Evolutionary conservation across 2,113 vertebrate genomes (phyloP), one percentile per base, ranked within the genome.

Genomic region (Apodemus speciosus): DNA sequence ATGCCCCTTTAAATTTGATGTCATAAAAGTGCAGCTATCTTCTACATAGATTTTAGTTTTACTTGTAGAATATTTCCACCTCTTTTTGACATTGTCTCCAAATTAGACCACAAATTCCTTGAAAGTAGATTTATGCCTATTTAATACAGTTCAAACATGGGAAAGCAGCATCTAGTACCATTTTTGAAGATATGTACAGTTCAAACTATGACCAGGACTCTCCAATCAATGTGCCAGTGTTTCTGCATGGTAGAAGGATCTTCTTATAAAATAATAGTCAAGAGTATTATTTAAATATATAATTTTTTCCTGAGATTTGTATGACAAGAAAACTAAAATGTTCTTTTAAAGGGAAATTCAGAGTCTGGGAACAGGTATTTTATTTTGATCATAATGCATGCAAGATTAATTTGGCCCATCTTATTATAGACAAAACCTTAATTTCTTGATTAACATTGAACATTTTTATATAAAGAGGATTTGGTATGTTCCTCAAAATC

Each of bases 371-470:
- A 88, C 6, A 89, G 35, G 66, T 85, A 56, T 80, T 93, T 94
- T 75, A 80, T 94, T 88, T 92, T 92, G 2, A 81, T 73, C 21
- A 25, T 62, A 89, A 87, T 73, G 7, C 27, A 56, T 10, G 38
- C 25, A 91, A 76, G 20, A 91, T 71, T 76, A 83, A 71, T 23
- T 88, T 21, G 4, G 23, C 14, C 60, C 38, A 84, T 92, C 86
- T 88, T 51, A 38, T 69, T 56, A 69, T n/a, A 75, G 25, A 40
- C 72, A 90, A 93, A 92, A 60, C 72, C 4, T 4, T 10, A 75
- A 16, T 38, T 49, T 90, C 86, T 49, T 92, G 72, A 93, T 79
- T 88, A 95, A 84, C 4, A 89, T 64, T 30, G 51, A 85, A 81
- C 71, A n/a, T 53, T 71, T 84, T 60, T 25, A 92, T n/a, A 49